Conservation (phyloP, 2,797 vertebrate genomes). For the Rhodeus uyekii region DNA sequence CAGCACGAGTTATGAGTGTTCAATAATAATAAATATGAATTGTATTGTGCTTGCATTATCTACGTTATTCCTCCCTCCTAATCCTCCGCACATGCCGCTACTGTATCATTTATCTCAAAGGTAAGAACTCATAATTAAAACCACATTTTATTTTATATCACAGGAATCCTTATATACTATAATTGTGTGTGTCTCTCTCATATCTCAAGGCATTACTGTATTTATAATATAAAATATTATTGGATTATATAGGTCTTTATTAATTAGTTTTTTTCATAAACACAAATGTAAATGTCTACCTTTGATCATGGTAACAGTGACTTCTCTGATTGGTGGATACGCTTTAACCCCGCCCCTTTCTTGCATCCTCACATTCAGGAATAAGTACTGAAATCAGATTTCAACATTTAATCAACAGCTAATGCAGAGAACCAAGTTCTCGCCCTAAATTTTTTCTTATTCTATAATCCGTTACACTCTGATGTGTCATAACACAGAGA, state of each 20-base stretch:
- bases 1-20: too few relatives aligned
- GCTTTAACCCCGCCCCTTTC: background rate
- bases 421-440: background rate
- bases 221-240: background rate
- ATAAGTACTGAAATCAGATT: background rate
- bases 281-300: background rate
- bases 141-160: too few relatives aligned
- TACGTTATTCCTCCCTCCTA: too few relatives aligned
- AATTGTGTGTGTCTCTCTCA: too few relatives aligned
- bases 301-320: background rate
- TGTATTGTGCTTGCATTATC: too few relatives aligned
- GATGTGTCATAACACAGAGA: background rate
- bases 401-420: background rate
- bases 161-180: too few relatives aligned
- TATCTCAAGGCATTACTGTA: too few relatives aligned
- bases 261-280: background rate
- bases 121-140: too few relatives aligned
- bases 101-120: too few relatives aligned
- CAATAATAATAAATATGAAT: too few relatives aligned
- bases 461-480: background rate
- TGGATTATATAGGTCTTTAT: background rate
- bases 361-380: background rate
- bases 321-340: background rate
- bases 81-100: too few relatives aligned
- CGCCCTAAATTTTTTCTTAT: background rate